Base-by-base conservation (phyloP, 2,888 invertebrate genomes). In the Neoitamus cyanurus region DNA sequence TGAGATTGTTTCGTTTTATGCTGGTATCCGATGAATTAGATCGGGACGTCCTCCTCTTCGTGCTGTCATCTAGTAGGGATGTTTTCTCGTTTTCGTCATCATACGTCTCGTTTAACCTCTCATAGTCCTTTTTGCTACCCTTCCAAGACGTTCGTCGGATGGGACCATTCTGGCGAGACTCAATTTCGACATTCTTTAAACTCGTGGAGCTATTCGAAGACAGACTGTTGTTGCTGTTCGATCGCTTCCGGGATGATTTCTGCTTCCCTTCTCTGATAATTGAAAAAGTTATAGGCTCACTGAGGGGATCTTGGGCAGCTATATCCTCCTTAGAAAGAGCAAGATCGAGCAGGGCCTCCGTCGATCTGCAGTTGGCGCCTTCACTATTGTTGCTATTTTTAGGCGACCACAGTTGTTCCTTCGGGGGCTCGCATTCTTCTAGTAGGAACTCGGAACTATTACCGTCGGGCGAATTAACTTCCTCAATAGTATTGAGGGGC, bases 401-500 rank as follows among this genome's bases (percentile, higher is more conserved):
- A 7, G 84, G 48, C 34, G 69, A 78, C 86, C 86, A 86, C 30
- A 34, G 7, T 37, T 84, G 72, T 13, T 85, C 69, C 20, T 83
- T 28, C 69, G 36, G 9, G 9, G 42, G 30, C 13, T 46, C 28
- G 20, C 69, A 25, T 25, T 89, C 89, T 36, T 90, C 90, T 69
- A 90, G 72, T 0, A 89, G 88, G 20, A 84, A 87, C 34, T 87
- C 87, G 20, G 84, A 82, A 85, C 85, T 13, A 31, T 84, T 87
- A 13, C 89, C 89, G 2, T 88, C 87, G 1, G 90, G 90, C 1
- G 90, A 90, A 31, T 87, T 89, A 36, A 90, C 90, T 85, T 90
- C 90, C 85, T 90, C 90, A 83, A 90, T 90, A 28, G 90, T 90
- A 75, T 90, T 90, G 6, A 90, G 84, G 0, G 90, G 89, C 0